phyloP scores from a whole-genome alignment of 2,113 vertebrate species.

The Junco hyemalis region DNA sequence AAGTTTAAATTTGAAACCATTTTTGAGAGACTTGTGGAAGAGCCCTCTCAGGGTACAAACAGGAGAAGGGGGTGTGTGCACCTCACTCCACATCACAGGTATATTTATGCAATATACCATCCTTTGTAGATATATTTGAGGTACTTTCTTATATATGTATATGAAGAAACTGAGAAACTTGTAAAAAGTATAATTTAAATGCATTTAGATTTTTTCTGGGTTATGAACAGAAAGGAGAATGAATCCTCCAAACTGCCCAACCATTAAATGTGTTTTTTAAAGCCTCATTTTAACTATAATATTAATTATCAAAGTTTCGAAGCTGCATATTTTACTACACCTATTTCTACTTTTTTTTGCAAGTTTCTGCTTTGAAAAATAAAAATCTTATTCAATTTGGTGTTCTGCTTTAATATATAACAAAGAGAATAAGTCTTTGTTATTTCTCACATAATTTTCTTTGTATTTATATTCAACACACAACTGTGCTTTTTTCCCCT shows the following conservation, averaged over 20 bases:
- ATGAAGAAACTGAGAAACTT: background rate
- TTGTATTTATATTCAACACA: background rate
- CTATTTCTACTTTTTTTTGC: background rate
- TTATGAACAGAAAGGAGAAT: background rate
- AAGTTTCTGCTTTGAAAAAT: background rate
- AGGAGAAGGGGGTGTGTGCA: background rate
- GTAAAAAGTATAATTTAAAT: background rate
- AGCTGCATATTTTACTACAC: background rate
- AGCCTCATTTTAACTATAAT: background rate
- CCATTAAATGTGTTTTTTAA: background rate
- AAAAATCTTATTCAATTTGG: background rate
- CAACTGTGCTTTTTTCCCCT: background rate
- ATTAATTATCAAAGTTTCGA: background rate
- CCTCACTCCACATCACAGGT: background rate
- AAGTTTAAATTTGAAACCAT: background rate
- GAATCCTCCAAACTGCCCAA: background rate
- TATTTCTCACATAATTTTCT: background rate
- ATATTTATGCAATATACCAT: rapidly evolving
- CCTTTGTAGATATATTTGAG: background rate
- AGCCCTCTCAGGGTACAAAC: rapidly evolving
- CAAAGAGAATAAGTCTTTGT: background rate
- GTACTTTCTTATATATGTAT: too few relatives aligned
- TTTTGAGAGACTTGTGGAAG: background rate
- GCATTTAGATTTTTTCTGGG: background rate
- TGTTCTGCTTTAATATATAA: background rate